These are phyloP conservation scores for Hipparchia semele DNA, from an alignment of 2,888 invertebrate genomes.

Conservation along the genomic window DNA sequence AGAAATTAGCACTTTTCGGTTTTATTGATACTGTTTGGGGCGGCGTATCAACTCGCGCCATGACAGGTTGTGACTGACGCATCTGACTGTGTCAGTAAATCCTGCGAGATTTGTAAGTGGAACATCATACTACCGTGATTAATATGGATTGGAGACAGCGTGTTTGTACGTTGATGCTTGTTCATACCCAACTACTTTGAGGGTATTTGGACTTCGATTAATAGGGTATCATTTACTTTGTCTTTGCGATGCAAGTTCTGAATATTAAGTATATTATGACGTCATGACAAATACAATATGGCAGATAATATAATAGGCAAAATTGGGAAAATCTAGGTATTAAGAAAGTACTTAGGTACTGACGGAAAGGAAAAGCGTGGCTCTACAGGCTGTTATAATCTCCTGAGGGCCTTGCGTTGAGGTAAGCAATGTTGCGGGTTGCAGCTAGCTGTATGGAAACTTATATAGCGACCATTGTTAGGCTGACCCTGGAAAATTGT, in stretches of 20 bases:
- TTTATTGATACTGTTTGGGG: constrained; percentile 58
- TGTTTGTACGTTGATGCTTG: constrained; percentile 13
- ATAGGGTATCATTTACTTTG: too few relatives aligned
- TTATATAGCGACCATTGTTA: constrained; percentile 56
- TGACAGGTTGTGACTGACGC: constrained; percentile 71
- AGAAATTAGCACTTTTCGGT: constrained; percentile 61
- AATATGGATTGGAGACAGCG: background rate
- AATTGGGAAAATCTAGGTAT: too few relatives aligned
- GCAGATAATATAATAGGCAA: too few relatives aligned
- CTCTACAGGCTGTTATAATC: too few relatives aligned
- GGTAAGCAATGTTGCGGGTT: constrained; percentile 20
- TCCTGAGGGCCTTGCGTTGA: too few relatives aligned
- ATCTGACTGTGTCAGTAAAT: constrained; percentile 59
- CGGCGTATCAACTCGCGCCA: constrained; percentile 71
- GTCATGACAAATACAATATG: too few relatives aligned
- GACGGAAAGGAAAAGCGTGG: too few relatives aligned
- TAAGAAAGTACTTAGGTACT: background rate
- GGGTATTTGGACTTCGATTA: too few relatives aligned
- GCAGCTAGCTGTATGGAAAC: constrained; percentile 43
- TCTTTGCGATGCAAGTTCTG: too few relatives aligned
- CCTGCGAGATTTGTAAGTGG: constrained; percentile 60
- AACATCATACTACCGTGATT: constrained; percentile 45
- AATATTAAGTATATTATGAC: too few relatives aligned
- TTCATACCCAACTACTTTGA: background rate
- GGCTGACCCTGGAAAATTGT: constrained; percentile 57